Base-by-base conservation (phyloP, 2,888 invertebrate genomes). In the Metallyticus violacea region DNA sequence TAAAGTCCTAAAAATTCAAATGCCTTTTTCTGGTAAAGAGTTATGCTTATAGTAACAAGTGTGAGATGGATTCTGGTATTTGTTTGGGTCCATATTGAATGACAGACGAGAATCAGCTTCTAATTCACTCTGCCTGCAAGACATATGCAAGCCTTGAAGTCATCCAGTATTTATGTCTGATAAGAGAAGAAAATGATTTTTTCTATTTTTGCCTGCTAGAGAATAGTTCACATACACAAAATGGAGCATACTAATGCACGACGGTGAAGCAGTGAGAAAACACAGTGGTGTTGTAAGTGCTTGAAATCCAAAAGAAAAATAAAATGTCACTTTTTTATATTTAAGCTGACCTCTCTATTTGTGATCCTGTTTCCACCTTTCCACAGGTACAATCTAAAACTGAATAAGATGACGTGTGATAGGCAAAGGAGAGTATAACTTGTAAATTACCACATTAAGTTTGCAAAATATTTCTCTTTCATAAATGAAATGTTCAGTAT, bases 311-410 rank as follows among this genome's bases (percentile, higher is more conserved):
- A 76, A 77, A 40, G 30, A 78, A 9, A 79, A 85, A 84, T 84
- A 40, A 85, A 79, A 85, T 22, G 77, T 78, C 77, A 85, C 78
- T 26, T 79, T n/a, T 79, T 85, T 79, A 79, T 79, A 85, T 85
- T 62, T 9, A 62, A 62, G 15, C 40, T 62, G 22, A n/a, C 15
- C 22, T 62, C 15, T 62, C 2, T 62, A n/a, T 62, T 62, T 62
- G 40, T 62, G 40, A 62, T 62, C 40, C 22, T 40, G 7, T 15
- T 15, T 22, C 40, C 40, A 9, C 7, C 15, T n/a, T n/a, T n/a
- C n/a, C n/a, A n/a, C n/a, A n/a, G n/a, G n/a, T n/a, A n/a, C n/a
- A n/a, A n/a, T n/a, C n/a, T n/a, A n/a, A n/a, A n/a, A n/a, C n/a
- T n/a, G n/a, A n/a, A n/a, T n/a, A n/a, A n/a, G n/a, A n/a, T n/a